Conservation (phyloP, 2,797 vertebrate species). For the Scarus forsteni region DNA sequence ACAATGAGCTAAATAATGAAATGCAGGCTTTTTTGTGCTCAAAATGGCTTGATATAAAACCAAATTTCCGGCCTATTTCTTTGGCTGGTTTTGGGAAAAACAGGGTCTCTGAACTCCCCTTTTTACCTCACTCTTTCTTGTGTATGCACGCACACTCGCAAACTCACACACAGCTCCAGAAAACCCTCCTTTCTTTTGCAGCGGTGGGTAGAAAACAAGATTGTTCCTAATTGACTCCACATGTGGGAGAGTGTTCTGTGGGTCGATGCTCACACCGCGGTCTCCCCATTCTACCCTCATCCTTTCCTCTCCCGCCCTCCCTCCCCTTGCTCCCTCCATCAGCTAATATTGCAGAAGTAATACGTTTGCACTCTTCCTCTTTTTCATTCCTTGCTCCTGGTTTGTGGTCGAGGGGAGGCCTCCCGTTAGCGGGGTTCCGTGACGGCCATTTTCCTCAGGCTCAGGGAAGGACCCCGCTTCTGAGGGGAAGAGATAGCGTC, state of each 20-base stretch:
- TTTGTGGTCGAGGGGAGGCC: conserved; percentile 79
- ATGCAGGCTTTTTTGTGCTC: conserved; percentile 52
- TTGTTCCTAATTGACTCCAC: conserved; percentile 91
- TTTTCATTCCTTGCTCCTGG: conserved; percentile 64
- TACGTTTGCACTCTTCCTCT: conserved; percentile 60
- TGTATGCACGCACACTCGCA: conserved; percentile 28
- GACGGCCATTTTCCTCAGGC: conserved; percentile 79
- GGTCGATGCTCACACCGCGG: conserved; percentile 83
- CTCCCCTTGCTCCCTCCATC: conserved; percentile 72
- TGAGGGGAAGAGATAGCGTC: conserved; percentile 57
- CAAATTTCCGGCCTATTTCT: conserved; percentile 61
- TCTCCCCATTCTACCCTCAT: conserved; percentile 73
- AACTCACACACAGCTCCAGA: conserved; percentile 61
- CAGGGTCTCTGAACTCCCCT: conserved; percentile 53
- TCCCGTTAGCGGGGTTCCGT: conserved; percentile 79
- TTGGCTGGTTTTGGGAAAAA: conserved; percentile 71
- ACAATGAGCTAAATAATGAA: conserved; percentile 37
- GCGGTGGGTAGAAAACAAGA: conserved; percentile 88
- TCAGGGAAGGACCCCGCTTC: conserved; percentile 72
- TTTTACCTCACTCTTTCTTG: conserved; percentile 60
- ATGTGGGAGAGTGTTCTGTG: conserved; percentile 88
- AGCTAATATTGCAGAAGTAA: conserved; percentile 84
- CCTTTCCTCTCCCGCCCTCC: conserved; percentile 50
- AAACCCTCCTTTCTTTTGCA: conserved; percentile 85
- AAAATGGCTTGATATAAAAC: conserved; percentile 71